phyloP scores from a whole-genome alignment of 35 echinoderm and acorn worm genomes.

The Ophiothrix spiculata region DNA sequence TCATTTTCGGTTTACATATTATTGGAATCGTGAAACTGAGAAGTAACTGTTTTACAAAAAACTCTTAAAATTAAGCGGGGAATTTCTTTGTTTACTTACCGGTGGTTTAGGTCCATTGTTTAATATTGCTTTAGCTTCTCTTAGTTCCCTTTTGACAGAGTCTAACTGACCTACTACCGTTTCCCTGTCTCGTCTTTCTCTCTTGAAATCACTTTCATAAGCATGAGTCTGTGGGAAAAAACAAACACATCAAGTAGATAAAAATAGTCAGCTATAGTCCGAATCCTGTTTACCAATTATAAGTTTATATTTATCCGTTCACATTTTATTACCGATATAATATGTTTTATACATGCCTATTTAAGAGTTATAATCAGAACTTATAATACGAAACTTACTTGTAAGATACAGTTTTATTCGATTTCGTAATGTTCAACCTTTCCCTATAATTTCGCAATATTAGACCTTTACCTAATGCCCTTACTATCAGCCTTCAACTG shows the following conservation, averaged over 20 bases:
- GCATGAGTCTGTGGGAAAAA: background rate
- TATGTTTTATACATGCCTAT: background rate
- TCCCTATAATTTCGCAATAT: too few species aligned
- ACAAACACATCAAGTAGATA: background rate
- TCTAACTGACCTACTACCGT: background rate
- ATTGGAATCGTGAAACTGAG: background rate
- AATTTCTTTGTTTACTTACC: background rate
- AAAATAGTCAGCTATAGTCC: too few species aligned
- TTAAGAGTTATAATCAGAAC: too few species aligned
- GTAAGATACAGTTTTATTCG: background rate
- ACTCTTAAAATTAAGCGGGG: background rate
- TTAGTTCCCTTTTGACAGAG: background rate
- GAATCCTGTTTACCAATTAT: background rate
- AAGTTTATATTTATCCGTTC: background rate
- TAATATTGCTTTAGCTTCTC: background rate
- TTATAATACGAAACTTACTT: background rate
- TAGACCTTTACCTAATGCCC: too few species aligned
- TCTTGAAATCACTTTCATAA: slow-evolving; percentile 1
- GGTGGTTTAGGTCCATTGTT: background rate
- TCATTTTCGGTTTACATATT: background rate
- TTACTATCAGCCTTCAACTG: too few species aligned
- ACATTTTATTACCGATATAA: background rate
- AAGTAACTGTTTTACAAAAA: background rate
- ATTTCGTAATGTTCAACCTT: too few species aligned
- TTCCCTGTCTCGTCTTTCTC: background rate